Evolutionary conservation across 2,888 invertebrate genomes (phyloP), one percentile per base, ranked within the genome.

Genomic region (Ariolimax columbianus): DNA sequence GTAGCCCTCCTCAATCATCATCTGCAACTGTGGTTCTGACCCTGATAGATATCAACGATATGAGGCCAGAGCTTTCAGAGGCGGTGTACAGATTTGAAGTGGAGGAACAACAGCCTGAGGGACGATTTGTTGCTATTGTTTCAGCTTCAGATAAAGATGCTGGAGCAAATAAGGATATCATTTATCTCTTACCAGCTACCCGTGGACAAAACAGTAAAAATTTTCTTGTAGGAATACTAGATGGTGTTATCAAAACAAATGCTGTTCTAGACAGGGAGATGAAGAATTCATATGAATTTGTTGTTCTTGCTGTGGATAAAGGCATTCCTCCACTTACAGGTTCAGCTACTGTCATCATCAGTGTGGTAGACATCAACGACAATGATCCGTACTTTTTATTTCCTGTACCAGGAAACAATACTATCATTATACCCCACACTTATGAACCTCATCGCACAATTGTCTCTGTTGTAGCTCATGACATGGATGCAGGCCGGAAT

Each of bases 21-120:
- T 97, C 96, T 92, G 97, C 98, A 0, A 97, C 97, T 91, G 97
- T 99, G 0, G 98, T 98, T 94, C 97, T 99, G 89, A 97, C 97
- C 0, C 96, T 99, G 0, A 96, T 97, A 0, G 99, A 99, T 93
- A 98, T 98, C 0, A 99, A 99, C 93, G 99, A 99, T 93, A 99
- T 99, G 94, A 96, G 97, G 7, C 99, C 99, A 0, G 87, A 88
- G 23, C 91, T 93, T 73, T 66, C 70, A 19, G 47, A 83, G 17
- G 40, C 6, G 26, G 82, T 89, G 9, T 92, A 91, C 86, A 91
- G 91, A 0, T 89, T 89, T 86, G 89, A 89, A 75, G 96, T 98
- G 33, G 86, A 89, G 6, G 93, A 93, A 87, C 92, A 92, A 59
- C 89, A 90, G 73, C 91, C 92, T 0, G 83, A 89, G 30, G 91